Percentiles rank a stretch among this genome's conserved stretches.
These are phyloP conservation scores for Habrosyne pyritoides DNA, from an alignment of 2,888 invertebrate genomes.

Conservation along the genomic window DNA sequence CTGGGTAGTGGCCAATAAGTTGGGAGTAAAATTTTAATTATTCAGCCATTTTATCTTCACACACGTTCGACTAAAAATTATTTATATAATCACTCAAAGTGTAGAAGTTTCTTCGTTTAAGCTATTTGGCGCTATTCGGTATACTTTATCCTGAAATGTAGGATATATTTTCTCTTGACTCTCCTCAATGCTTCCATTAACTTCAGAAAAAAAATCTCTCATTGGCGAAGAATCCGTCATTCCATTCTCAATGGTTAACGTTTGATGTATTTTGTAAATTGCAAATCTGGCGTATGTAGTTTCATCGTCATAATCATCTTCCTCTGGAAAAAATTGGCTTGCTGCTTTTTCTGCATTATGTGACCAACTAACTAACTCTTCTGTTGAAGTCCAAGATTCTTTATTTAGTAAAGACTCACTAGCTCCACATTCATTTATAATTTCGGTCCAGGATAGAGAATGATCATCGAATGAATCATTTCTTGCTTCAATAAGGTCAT, in stretches of 20 bases:
- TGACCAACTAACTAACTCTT: conserved; percentile 61
- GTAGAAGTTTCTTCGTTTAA: conserved; percentile 31
- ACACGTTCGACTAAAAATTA: neutral
- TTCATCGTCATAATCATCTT: conserved; percentile 40
- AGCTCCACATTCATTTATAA: conserved; percentile 17
- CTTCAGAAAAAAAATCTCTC: conserved; percentile 51
- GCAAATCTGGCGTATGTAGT: conserved; percentile 65
- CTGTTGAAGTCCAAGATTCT: conserved; percentile 38
- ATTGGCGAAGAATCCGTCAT: conserved; percentile 72
- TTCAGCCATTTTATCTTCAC: neutral
- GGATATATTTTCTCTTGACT: conserved; percentile 29
- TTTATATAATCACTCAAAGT: neutral
- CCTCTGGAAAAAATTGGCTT: conserved; percentile 50
- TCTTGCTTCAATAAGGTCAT: neutral
- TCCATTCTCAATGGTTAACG: conserved; percentile 49
- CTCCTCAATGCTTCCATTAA: conserved; percentile 30
- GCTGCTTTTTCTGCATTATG: conserved; percentile 43
- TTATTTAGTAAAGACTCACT: conserved; percentile 47
- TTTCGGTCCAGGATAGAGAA: conserved; percentile 1
- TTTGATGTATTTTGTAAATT: conserved; percentile 65
- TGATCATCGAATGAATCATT: neutral
- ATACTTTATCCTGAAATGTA: conserved; percentile 50
- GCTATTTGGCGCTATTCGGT: conserved; percentile 55
- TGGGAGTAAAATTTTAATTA: neutral
- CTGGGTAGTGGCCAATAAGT: neutral